Evolutionary conservation across 2,797 vertebrate species (phyloP).

Genomic region (Coccyzus lansbergi): DNA sequence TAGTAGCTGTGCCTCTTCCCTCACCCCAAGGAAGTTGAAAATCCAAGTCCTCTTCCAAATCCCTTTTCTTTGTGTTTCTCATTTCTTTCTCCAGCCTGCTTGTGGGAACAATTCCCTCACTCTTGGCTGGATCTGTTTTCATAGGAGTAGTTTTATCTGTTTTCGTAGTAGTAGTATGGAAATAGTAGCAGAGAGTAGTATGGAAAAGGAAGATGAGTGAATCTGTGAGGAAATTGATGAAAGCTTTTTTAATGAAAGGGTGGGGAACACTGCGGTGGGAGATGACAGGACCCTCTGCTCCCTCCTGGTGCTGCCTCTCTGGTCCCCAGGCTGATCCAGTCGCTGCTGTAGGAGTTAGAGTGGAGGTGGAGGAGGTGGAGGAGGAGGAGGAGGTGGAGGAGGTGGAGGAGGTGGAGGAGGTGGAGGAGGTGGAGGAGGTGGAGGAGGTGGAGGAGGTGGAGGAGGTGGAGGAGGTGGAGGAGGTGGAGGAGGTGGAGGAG

Average conservation of each 20-base stretch:
- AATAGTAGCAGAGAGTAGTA: background rate
- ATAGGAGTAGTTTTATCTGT: too few relatives aligned
- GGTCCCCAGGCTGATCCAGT: background rate
- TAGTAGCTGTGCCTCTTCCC: conserved; percentile 9
- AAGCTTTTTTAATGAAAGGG: background rate
- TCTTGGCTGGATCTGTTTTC: background rate
- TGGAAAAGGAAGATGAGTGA: background rate
- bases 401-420: too few relatives aligned
- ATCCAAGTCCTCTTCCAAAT: conserved; percentile 42
- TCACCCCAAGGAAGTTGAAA: conserved; percentile 53
- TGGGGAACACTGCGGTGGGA: background rate
- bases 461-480: too few relatives aligned
- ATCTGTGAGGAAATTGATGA: background rate
- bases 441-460: too few relatives aligned
- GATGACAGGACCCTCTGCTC: background rate
- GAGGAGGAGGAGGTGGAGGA: too few relatives aligned
- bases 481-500: too few relatives aligned
- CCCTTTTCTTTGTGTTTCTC: conserved; percentile 25
- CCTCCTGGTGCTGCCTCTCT: background rate
- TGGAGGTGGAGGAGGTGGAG: too few relatives aligned
- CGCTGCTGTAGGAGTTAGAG: background rate
- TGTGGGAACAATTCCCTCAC: conserved; percentile 9
- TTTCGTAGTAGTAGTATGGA: too few relatives aligned
- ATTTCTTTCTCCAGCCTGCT: conserved; percentile 26
- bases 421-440: too few relatives aligned